Evolutionary conservation across 2,888 invertebrate species (phyloP).

Genomic region (Spatulosminthurus flaviceps): DNA sequence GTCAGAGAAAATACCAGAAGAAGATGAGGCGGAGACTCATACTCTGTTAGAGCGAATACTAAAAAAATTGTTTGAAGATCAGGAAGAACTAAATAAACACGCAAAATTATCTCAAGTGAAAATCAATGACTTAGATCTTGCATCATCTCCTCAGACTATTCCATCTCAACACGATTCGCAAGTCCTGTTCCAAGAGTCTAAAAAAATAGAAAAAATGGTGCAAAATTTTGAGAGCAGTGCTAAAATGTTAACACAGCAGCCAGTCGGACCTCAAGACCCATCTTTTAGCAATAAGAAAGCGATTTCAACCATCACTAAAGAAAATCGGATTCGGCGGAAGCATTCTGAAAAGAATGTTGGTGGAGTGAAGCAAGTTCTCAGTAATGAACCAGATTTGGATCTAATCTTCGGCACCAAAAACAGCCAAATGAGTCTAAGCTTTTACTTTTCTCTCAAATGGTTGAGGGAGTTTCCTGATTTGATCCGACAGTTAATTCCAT

Average conservation of each 20-base stretch:
- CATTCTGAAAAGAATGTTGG: background rate
- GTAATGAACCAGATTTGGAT: constrained; percentile 56
- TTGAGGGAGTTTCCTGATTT: constrained; percentile 60
- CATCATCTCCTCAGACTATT: background rate
- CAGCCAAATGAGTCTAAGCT: constrained; percentile 56
- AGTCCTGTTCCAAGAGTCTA: constrained; percentile 49
- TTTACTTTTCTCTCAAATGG: constrained; percentile 62
- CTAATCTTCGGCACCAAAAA: constrained; percentile 58
- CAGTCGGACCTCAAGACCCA: background rate
- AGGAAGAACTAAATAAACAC: constrained; percentile 36
- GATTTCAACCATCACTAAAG: background rate
- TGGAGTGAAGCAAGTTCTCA: background rate
- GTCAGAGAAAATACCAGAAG: background rate
- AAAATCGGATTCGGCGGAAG: constrained; percentile 47
- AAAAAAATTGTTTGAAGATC: constrained; percentile 57
- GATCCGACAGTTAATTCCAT: constrained; percentile 60
- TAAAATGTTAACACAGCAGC: background rate
- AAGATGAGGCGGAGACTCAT: constrained; percentile 1
- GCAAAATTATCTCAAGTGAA: constrained; percentile 36
- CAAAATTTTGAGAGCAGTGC: constrained; percentile 53
- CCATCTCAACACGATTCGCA: background rate
- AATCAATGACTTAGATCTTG: constrained; percentile 29
- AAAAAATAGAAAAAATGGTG: constrained; percentile 58
- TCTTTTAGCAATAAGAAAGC: constrained; percentile 12
- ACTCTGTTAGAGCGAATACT: constrained; percentile 57